phyloP scores from a whole-genome alignment of 2,113 vertebrate species.

The Echinops telfairi region DNA sequence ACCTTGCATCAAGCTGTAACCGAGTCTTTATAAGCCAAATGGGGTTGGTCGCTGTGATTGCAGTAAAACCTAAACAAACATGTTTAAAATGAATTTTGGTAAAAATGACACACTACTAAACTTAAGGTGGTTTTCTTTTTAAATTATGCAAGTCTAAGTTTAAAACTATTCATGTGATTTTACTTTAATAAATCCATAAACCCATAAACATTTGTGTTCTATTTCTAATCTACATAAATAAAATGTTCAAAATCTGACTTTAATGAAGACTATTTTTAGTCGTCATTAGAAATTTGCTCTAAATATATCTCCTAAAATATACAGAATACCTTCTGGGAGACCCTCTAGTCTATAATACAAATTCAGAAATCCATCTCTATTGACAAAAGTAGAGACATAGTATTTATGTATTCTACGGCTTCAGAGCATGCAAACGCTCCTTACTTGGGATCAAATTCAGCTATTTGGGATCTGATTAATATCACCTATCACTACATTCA shows the following conservation, averaged over 20 bases:
- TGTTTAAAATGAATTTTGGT: slow-evolving; percentile 83
- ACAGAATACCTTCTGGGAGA: slow-evolving; percentile 57
- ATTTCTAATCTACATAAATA: slow-evolving; percentile 62
- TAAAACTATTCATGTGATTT: slow-evolving; percentile 73
- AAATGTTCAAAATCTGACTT: slow-evolving; percentile 61
- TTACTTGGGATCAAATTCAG: background rate
- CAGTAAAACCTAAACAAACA: slow-evolving; percentile 96
- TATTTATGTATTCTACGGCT: slow-evolving; percentile 56
- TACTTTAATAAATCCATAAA: slow-evolving; percentile 75
- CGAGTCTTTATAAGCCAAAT: slow-evolving; percentile 99
- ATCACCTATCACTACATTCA: slow-evolving; percentile 66
- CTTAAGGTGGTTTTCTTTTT: no score
- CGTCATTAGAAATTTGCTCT: slow-evolving; percentile 38
- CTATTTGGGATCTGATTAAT: slow-evolving; percentile 78
- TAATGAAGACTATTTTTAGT: slow-evolving; percentile 53
- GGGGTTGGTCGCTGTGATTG: slow-evolving; percentile 98
- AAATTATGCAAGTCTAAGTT: slow-evolving; percentile 65
- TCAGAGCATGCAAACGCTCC: slow-evolving; percentile 82
- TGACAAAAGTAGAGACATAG: slow-evolving; percentile 62
- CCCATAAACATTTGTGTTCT: slow-evolving; percentile 69
- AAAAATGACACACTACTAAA: slow-evolving; percentile 68
- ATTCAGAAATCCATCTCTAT: slow-evolving; percentile 70
- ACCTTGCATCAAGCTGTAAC: slow-evolving; percentile 98
- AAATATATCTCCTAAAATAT: slow-evolving; percentile 66
- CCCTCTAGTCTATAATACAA: slow-evolving; percentile 65